Conservation (phyloP, 2,113 vertebrate species). For the Notiomystis cincta region DNA sequence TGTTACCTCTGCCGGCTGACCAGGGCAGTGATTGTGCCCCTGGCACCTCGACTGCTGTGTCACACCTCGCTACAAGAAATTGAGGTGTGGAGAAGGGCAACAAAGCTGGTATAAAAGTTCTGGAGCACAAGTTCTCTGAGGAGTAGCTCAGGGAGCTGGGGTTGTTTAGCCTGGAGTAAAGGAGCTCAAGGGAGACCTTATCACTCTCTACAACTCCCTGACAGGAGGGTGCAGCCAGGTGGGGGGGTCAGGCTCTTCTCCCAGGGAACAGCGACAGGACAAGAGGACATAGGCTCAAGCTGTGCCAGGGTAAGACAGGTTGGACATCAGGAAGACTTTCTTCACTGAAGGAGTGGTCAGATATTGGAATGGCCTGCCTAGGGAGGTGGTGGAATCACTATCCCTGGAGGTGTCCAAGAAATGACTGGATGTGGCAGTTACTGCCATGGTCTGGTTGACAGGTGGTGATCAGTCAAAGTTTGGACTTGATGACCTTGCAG, state of each 20-base stretch:
- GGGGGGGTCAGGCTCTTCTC: accelerated
- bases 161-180: not conserved
- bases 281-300: not conserved
- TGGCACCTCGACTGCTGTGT: no score
- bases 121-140: not conserved
- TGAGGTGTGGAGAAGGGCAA: not conserved
- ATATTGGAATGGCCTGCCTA: not conserved
- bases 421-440: not conserved
- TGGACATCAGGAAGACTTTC: not conserved
- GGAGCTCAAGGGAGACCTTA: not conserved
- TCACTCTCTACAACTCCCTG: accelerated
- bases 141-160: not conserved
- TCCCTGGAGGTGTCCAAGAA: not conserved
- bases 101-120: not conserved
- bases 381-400: not conserved
- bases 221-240: not conserved
- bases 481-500: not conserved
- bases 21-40: not conserved
- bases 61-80: not conserved
- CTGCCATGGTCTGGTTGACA: not conserved
- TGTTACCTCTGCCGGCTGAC: no score
- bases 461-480: not conserved
- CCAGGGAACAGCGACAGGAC: not conserved
- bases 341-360: not conserved
- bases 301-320: not conserved